These are phyloP conservation scores for Armadillidium nasatum DNA, from an alignment of 1,140 invertebrate genomes.

Conservation along the genomic window DNA sequence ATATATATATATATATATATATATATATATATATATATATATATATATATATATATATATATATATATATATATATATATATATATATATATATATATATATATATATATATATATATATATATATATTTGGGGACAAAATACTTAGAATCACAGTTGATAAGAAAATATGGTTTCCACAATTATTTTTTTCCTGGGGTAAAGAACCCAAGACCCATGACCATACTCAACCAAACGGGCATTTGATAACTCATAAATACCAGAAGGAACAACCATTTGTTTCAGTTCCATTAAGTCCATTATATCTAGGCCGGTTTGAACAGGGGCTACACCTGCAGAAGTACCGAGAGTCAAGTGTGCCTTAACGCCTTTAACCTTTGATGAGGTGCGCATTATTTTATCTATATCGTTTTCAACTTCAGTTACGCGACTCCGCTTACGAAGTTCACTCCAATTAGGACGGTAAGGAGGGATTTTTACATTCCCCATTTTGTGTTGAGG, in stretches of 20 bases:
- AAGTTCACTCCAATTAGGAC: too few relatives aligned
- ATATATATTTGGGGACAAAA: too few relatives aligned
- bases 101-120: too few relatives aligned
- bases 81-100: too few relatives aligned
- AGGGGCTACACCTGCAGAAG: not conserved
- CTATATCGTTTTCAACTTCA: too few relatives aligned
- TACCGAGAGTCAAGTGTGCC: slow-evolving; percentile 20
- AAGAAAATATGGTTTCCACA: not conserved
- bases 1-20: too few relatives aligned
- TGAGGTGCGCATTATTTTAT: not conserved
- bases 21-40: too few relatives aligned
- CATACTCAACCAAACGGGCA: not conserved
- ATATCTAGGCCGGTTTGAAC: slow-evolving; percentile 19
- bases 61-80: too few relatives aligned
- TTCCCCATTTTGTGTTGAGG: too few relatives aligned
- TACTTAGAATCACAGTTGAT: not conserved
- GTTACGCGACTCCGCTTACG: too few relatives aligned
- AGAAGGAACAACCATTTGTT: not conserved
- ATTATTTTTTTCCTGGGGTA: not conserved
- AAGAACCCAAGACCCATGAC: not conserved
- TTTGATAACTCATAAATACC: not conserved
- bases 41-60: too few relatives aligned
- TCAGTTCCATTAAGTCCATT: not conserved
- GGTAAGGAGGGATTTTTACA: too few relatives aligned
- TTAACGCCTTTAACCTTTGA: not conserved